A percentile compares a stretch with the other conserved stretches of the same genome.
phyloP scores from a whole-genome alignment of 2,113 vertebrate genomes.

The Thomomys bottae region DNA sequence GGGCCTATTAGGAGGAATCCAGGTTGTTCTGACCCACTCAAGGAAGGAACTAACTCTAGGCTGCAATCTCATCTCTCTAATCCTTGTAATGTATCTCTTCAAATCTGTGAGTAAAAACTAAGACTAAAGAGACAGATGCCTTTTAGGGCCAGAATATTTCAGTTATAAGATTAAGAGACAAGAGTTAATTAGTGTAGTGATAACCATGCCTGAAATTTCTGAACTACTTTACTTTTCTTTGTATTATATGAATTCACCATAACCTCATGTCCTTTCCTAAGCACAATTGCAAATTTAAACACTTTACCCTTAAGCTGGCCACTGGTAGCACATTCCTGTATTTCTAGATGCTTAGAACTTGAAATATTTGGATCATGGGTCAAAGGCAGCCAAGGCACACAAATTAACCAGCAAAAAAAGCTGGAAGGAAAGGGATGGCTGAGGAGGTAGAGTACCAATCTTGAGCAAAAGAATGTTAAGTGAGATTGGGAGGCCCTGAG shows the following conservation, averaged over 20 bases:
- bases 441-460: too few relatives aligned
- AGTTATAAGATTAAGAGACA: not conserved
- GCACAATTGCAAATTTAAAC: not conserved
- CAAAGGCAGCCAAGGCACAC: too few relatives aligned
- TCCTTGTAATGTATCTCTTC: not conserved
- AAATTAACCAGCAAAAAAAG: too few relatives aligned
- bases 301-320: too few relatives aligned
- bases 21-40: not conserved
- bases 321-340: too few relatives aligned
- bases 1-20: not conserved
- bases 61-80: not conserved
- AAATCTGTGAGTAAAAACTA: not conserved
- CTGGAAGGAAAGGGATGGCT: too few relatives aligned
- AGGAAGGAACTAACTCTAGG: not conserved
- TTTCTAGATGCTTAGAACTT: too few relatives aligned
- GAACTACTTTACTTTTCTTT: not conserved
- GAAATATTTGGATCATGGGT: too few relatives aligned
- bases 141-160: not conserved
- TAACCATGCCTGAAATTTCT: not conserved
- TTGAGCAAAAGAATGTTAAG: too few relatives aligned
- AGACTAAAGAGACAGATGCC: not conserved
- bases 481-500: too few relatives aligned
- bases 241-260: not conserved
- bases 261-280: not conserved
- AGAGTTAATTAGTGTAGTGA: slow-evolving; percentile 2